phyloP scores from a whole-genome alignment of 1,140 invertebrate species.

The Heliothis subflexa region DNA sequence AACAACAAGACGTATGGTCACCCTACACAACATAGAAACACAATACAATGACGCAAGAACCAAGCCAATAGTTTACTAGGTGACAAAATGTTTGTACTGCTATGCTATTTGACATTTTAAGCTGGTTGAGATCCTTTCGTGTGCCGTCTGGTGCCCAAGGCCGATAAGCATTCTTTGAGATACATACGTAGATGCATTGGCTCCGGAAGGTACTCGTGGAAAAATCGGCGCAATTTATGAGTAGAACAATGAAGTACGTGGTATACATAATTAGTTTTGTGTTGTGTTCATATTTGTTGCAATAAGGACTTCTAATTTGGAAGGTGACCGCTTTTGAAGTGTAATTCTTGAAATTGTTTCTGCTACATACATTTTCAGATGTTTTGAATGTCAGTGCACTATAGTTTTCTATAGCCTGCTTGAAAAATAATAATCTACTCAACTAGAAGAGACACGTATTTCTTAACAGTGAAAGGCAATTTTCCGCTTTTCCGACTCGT shows the following conservation, averaged over 20 bases:
- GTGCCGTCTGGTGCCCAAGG: slow-evolving; percentile 41
- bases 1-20: slow-evolving; percentile 48
- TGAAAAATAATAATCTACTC: background rate
- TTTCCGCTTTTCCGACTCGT: too few relatives aligned
- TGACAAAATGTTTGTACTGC: slow-evolving; percentile 76
- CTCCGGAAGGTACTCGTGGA: background rate
- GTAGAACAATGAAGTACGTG: slow-evolving; percentile 5
- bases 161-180: slow-evolving; percentile 30
- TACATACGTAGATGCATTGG: background rate
- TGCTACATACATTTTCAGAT: background rate
- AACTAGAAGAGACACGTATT: background rate
- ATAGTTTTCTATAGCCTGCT: too few relatives aligned
- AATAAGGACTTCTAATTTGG: background rate
- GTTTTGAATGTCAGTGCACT: too few relatives aligned
- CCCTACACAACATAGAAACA: slow-evolving; percentile 67
- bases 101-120: slow-evolving; percentile 72
- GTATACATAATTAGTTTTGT: background rate
- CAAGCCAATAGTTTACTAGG: slow-evolving; percentile 75
- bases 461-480: background rate
- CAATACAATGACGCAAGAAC: slow-evolving; percentile 70
- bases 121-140: slow-evolving; percentile 40
- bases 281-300: background rate
- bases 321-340: too few relatives aligned
- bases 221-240: background rate
- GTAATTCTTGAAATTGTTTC: background rate